Conservation (phyloP, 2,888 invertebrate species). For the Uropetala carovei region DNA sequence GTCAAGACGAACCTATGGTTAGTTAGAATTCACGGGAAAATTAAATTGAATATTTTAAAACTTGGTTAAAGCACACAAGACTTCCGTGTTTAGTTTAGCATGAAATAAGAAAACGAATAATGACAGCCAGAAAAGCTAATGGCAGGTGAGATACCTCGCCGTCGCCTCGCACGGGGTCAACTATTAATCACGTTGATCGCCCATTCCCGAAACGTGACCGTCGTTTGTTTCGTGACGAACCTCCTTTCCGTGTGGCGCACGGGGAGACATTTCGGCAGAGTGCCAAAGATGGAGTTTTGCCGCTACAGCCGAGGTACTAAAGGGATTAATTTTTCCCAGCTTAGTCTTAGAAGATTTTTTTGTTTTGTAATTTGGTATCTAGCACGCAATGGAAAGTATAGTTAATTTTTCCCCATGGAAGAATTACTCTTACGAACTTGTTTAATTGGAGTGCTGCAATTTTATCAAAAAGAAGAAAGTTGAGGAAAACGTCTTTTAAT, state of each 20-base stretch:
- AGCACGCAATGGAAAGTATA: no score
- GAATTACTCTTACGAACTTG: no score
- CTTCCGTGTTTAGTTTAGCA: slow-evolving; percentile 37
- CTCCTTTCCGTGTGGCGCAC: slow-evolving; percentile 16
- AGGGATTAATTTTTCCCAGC: neutral
- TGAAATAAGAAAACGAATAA: slow-evolving; percentile 31
- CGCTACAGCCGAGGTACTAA: neutral
- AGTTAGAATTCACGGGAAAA: neutral
- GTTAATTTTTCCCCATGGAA: no score
- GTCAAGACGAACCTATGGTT: neutral
- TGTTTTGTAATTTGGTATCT: neutral
- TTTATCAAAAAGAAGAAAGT: no score
- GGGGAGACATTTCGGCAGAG: slow-evolving; percentile 26
- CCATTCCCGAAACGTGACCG: slow-evolving; percentile 18
- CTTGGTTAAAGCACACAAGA: slow-evolving; percentile 8
- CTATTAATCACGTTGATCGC: slow-evolving; percentile 19
- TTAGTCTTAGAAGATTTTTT: neutral
- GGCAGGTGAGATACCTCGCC: neutral
- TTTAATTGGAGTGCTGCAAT: no score
- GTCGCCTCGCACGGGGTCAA: neutral
- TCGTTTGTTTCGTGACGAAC: slow-evolving; percentile 33
- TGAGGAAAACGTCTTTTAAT: no score
- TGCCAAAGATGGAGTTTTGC: neutral
- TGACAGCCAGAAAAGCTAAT: neutral
- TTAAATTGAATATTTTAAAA: neutral